A percentile compares a stretch with the other conserved stretches of the same genome.
These are phyloP conservation scores for Heliconius charithonia DNA, from an alignment of 2,888 invertebrate species.

Conservation along the genomic window DNA sequence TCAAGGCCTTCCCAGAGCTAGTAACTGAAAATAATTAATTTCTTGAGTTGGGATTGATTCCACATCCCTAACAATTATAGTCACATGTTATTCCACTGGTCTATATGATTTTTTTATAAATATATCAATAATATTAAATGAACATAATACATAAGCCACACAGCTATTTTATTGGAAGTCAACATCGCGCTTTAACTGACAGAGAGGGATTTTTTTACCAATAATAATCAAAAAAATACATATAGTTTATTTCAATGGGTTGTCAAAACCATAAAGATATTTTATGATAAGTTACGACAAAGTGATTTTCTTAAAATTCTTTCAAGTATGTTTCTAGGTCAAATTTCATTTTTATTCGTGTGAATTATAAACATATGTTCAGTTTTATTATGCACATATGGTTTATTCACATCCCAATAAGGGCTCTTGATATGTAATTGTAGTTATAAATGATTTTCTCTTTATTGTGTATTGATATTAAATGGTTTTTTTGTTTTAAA, in stretches of 20 bases:
- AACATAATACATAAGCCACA: too few relatives aligned
- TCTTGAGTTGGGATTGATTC: too few relatives aligned
- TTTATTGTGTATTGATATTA: neutral
- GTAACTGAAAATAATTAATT: too few relatives aligned
- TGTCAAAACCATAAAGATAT: neutral
- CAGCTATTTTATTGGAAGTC: too few relatives aligned
- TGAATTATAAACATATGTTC: constrained; percentile 19
- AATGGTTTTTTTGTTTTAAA: neutral
- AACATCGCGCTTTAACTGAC: too few relatives aligned
- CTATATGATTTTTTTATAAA: too few relatives aligned
- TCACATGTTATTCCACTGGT: too few relatives aligned
- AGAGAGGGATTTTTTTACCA: too few relatives aligned
- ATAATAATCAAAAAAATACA: too few relatives aligned
- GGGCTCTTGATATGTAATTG: neutral
- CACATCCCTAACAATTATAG: too few relatives aligned
- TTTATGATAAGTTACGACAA: neutral
- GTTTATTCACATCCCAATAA: neutral
- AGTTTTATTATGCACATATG: constrained; percentile 23
- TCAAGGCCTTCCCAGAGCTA: too few relatives aligned
- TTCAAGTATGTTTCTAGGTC: constrained; percentile 27
- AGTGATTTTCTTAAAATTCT: constrained; percentile 22
- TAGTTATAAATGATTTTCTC: neutral
- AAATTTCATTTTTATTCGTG: constrained; percentile 10
- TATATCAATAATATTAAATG: too few relatives aligned
- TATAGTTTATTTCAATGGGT: neutral